Percentiles rank a stretch among this genome's conserved stretches.
These are phyloP conservation scores for Chaetodon trifasciatus DNA, from an alignment of 2,797 vertebrate genomes.

Conservation along the genomic window DNA sequence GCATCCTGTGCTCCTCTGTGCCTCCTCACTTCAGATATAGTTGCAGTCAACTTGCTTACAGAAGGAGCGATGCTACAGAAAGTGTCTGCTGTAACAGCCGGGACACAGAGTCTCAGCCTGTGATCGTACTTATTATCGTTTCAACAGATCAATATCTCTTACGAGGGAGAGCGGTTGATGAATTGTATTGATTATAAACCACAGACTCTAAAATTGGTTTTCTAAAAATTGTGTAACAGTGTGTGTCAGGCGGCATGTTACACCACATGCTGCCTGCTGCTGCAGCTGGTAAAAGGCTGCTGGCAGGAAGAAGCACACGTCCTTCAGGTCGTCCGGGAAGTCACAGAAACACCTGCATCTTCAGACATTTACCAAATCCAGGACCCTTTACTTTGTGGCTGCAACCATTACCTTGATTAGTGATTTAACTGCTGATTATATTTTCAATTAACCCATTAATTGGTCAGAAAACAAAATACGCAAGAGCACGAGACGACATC, in stretches of 20 bases:
- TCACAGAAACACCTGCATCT: conserved; percentile 22
- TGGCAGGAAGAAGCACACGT: conserved; percentile 38
- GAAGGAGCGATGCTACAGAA: neutral
- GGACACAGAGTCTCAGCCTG: conserved; percentile 29
- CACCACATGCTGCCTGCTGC: neutral
- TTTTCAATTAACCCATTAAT: neutral
- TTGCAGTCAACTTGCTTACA: neutral
- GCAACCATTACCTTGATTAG: neutral
- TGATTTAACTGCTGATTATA: neutral
- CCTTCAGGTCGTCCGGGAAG: conserved; percentile 29
- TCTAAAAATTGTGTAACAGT: conserved; percentile 32
- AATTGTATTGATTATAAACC: conserved; percentile 49
- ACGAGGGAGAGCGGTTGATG: conserved; percentile 28
- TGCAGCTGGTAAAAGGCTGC: conserved; percentile 32
- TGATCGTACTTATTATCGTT: conserved; percentile 30
- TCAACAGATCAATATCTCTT: conserved; percentile 45
- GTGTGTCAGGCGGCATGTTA: conserved; percentile 10
- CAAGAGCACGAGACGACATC: neutral
- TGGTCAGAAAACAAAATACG: neutral
- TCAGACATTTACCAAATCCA: neutral
- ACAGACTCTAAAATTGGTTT: conserved; percentile 36
- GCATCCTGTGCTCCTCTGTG: neutral
- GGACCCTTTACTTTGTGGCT: neutral
- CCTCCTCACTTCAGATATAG: neutral
- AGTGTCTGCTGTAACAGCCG: conserved; percentile 29